phyloP scores from a whole-genome alignment of 1,140 invertebrate genomes.

The Brachionus rubens region DNA sequence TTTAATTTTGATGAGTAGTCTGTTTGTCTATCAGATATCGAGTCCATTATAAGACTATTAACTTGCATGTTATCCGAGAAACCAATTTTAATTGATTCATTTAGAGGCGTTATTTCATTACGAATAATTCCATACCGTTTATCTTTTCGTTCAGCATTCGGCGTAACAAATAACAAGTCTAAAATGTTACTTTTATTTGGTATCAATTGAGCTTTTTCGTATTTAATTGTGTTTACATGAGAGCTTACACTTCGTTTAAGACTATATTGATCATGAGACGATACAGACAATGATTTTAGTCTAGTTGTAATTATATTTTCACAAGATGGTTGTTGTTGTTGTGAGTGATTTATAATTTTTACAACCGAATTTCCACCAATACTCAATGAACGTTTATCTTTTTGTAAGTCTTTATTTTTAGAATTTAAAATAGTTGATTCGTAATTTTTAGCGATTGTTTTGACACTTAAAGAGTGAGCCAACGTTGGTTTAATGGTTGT shows the following conservation, averaged over 20 bases:
- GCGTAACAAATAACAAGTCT: no score
- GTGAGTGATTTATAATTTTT: constrained; percentile 25
- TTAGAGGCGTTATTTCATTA: no score
- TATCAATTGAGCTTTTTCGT: background rate
- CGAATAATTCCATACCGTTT: no score
- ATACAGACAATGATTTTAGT: background rate
- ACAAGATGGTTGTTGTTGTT: no score
- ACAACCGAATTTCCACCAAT: background rate
- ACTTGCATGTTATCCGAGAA: no score
- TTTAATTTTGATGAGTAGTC: no score
- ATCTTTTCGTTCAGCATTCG: no score
- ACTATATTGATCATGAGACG: background rate
- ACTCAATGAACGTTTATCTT: no score
- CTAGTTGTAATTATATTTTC: no score
- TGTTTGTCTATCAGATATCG: no score
- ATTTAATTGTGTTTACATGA: background rate
- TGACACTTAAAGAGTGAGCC: background rate
- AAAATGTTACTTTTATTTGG: background rate
- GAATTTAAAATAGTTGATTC: background rate
- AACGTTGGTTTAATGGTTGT: background rate
- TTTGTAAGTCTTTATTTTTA: background rate
- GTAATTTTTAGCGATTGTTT: constrained; percentile 14
- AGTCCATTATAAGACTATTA: no score
- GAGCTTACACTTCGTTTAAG: background rate
- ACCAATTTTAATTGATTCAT: no score